These are phyloP conservation scores for Meles meles DNA, from an alignment of 2,113 vertebrate species.

Conservation along the genomic window DNA sequence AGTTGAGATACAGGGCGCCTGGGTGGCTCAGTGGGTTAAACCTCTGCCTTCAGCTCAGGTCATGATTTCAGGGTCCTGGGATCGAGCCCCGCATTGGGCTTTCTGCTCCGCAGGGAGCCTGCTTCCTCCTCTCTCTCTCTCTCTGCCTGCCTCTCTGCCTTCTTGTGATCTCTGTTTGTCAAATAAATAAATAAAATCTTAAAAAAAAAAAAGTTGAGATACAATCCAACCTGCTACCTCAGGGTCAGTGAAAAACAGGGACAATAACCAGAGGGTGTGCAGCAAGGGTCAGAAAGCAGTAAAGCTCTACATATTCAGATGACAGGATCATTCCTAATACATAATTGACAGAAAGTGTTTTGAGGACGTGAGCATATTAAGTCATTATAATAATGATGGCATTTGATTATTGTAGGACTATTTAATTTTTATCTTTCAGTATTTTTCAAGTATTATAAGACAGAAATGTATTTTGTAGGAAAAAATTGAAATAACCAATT, in stretches of 20 bases:
- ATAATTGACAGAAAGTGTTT: background rate
- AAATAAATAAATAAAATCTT: too few species aligned
- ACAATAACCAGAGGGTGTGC: background rate
- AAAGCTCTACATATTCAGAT: background rate
- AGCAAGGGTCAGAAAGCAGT: background rate
- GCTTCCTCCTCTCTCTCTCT: too few species aligned
- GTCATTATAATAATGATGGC: background rate
- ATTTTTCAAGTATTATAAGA: slow-evolving; percentile 15
- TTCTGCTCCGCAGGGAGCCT: too few species aligned
- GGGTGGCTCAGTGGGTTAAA: too few species aligned
- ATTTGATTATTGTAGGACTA: background rate
- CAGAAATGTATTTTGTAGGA: background rate
- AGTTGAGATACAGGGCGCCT: background rate
- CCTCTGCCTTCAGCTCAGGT: too few species aligned
- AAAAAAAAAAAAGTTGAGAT: background rate
- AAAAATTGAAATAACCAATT: background rate
- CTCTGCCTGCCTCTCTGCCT: too few species aligned
- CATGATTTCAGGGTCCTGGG: too few species aligned
- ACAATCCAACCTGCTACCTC: background rate
- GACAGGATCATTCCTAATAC: background rate
- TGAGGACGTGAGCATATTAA: background rate
- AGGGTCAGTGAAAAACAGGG: background rate
- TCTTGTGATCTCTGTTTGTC: too few species aligned
- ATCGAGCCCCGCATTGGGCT: too few species aligned
- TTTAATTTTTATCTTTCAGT: background rate